Conservation (phyloP, 2,888 invertebrate species). For the Stenurella melanura region DNA sequence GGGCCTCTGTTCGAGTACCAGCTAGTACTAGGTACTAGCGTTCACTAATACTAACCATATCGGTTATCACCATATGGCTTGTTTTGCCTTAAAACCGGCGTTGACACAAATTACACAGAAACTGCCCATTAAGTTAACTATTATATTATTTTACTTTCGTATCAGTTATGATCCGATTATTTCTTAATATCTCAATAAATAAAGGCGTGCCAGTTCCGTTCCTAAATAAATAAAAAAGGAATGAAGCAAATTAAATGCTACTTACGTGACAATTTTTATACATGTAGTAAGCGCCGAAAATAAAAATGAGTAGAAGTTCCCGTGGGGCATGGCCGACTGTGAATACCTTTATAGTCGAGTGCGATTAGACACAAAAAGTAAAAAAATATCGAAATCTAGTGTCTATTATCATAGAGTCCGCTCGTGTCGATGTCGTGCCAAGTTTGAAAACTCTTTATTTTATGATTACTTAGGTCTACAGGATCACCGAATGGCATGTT, state of each 20-base stretch:
- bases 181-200: conserved; percentile 49
- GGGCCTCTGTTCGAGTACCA: conserved; percentile 59
- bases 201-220: conserved; percentile 38
- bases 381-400: too few relatives aligned
- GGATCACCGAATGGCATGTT: too few relatives aligned
- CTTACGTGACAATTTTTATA: conserved; percentile 1
- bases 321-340: too few relatives aligned
- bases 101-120: conserved; percentile 35
- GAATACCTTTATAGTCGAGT: too few relatives aligned
- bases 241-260: conserved; percentile 7
- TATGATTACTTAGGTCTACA: too few relatives aligned
- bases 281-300: too few relatives aligned
- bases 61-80: conserved; percentile 36
- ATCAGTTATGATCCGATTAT: conserved; percentile 43
- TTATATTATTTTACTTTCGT: conserved; percentile 44
- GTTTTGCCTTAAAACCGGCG: conserved; percentile 5
- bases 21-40: conserved; percentile 57
- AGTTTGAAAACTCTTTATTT: too few relatives aligned
- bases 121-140: conserved; percentile 43
- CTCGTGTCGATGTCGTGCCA: too few relatives aligned
- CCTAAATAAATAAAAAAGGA: conserved; percentile 39
- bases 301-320: too few relatives aligned
- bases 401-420: too few relatives aligned
- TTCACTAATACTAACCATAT: conserved; percentile 17
- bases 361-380: too few relatives aligned